Base-by-base conservation (phyloP, 2,888 invertebrate species). In the Xestia sexstrigata region DNA sequence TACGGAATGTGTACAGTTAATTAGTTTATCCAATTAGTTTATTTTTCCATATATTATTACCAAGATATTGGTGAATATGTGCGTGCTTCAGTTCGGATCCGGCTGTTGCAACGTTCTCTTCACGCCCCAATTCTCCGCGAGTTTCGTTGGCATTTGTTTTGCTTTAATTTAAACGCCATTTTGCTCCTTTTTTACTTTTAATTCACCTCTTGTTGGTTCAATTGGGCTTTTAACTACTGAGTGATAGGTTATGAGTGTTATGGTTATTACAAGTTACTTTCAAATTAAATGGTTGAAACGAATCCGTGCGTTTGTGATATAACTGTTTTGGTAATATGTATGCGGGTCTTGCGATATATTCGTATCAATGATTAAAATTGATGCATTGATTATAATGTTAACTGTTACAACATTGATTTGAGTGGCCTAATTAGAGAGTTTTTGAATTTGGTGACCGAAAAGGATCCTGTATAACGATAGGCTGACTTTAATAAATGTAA, bases 61-160 rank as follows among this genome's bases (percentile, higher is more conserved):
- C 72, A 69, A 74, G 80, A 73, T 78, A 79, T 82, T 76, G 72
- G 74, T 79, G 87, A 63, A 79, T 75, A 81, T 77, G 80, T 88
- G 91, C 89, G 88, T 90, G 90, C 92, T 93, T 93, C 84, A 88
- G 88, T 76, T 88, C 86, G 89, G 90, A 92, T 93, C 93, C 92
- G 92, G 92, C 90, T 92, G 91, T 92, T 91, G 93, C 91, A 93
- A 94, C 93, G 91, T 87, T 93, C 92, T 93, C 93, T 94, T 94
- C 94, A 94, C 93, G 95, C 95, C 92, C 95, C 91, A 94, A 89
- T 95, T 95, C 92, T 82, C 85, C 90, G 90, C 90, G 49, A 76
- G 68, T 90, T 93, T 93, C 92, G 92, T 94, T 92, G 90, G 90
- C 82, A 93, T 94, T 95, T 92, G 92, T 93, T 94, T 93, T 93